Evolutionary conservation across 2,888 invertebrate species (phyloP).

Genomic region (Ypsolopha sequella): DNA sequence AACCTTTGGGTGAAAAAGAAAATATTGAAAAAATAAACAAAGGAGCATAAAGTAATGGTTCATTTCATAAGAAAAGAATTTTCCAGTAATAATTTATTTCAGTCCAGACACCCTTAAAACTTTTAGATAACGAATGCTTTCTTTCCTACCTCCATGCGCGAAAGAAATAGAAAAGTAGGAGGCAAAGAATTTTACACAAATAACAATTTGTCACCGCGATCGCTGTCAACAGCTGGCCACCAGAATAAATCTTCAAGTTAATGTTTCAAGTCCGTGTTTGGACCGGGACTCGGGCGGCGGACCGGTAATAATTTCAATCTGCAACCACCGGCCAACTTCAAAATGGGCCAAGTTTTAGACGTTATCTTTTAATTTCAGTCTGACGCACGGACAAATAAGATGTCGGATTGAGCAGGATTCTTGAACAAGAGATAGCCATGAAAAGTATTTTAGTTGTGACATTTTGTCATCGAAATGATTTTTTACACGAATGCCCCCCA

Average conservation of each 20-base stretch:
- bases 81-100: too few relatives aligned
- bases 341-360: conserved; percentile 54
- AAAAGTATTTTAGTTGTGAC: too few relatives aligned
- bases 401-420: conserved; percentile 31
- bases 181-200: conserved; percentile 25
- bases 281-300: conserved; percentile 13
- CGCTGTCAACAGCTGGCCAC: conserved; percentile 55
- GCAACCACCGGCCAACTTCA: conserved; percentile 40
- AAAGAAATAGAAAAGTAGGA: conserved; percentile 8
- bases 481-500: too few relatives aligned
- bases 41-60: too few relatives aligned
- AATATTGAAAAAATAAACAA: too few relatives aligned
- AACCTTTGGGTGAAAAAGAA: too few relatives aligned
- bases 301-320: conserved; percentile 62
- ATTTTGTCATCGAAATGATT: too few relatives aligned
- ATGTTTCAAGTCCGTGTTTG: conserved; percentile 32
- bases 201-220: conserved; percentile 50
- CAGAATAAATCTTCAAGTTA: conserved; percentile 57
- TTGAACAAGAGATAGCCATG: too few relatives aligned
- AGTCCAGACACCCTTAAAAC: too few relatives aligned
- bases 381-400: conserved; percentile 48
- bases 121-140: too few relatives aligned
- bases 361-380: conserved; percentile 57
- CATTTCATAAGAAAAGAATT: too few relatives aligned
- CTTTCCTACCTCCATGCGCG: neutral